These are phyloP conservation scores for Halisarca cf. caerulea DNA, from an alignment of 37 sponge, comb jelly and placozoan genomes.

Conservation along the genomic window DNA sequence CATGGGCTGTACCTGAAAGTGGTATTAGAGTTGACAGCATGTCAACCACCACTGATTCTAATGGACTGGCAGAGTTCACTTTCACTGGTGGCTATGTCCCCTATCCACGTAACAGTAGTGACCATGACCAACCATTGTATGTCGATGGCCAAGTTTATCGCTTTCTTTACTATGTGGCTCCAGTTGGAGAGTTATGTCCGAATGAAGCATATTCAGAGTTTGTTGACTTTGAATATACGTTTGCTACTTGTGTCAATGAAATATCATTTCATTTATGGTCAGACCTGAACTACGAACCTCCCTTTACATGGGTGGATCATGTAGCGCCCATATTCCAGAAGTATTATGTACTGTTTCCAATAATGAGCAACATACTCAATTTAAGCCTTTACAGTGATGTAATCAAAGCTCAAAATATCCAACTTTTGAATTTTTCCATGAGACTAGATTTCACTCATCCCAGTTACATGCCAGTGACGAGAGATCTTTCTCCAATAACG, in stretches of 20 bases:
- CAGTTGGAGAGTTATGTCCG: too few species aligned
- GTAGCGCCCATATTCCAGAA: slow-evolving; percentile 36
- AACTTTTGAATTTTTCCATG: slow-evolving; percentile 21
- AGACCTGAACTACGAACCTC: not conserved
- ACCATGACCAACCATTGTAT: too few species aligned
- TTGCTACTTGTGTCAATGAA: not conserved
- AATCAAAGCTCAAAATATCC: slow-evolving; percentile 23
- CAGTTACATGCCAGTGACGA: slow-evolving; percentile 70
- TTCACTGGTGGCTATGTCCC: not conserved
- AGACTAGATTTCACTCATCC: slow-evolving; percentile 40
- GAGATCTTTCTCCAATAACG: slow-evolving; percentile 56
- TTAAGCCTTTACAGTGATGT: slow-evolving; percentile 46
- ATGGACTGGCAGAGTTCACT: slow-evolving; percentile 6
- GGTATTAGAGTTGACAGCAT: not conserved
- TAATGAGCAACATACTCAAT: slow-evolving; percentile 56
- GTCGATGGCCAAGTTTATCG: slow-evolving; percentile 20
- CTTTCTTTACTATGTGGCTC: not conserved
- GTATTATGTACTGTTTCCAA: slow-evolving; percentile 23
- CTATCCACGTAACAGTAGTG: too few species aligned
- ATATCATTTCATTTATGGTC: not conserved
- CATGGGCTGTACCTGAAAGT: not conserved
- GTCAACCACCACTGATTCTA: not conserved
- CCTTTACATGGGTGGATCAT: slow-evolving; percentile 30
- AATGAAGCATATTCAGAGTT: not conserved
- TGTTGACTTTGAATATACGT: not conserved